Percentiles rank a stretch among this genome's conserved stretches.
Conservation (phyloP, 2,113 vertebrate genomes). For the Ifrita kowaldi region DNA sequence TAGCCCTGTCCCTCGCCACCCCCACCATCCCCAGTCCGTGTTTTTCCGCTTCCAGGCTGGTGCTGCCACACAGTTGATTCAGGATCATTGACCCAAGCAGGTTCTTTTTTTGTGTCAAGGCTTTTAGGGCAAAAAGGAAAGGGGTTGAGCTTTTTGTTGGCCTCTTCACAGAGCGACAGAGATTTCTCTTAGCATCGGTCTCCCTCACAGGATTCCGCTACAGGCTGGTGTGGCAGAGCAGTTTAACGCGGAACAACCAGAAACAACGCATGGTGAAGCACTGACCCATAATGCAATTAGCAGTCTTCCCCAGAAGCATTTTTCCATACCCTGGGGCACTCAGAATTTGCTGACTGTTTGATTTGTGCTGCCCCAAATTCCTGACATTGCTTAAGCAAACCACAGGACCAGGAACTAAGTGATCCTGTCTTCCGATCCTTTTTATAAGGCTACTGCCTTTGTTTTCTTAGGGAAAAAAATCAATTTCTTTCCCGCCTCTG, state of each 20-base stretch:
- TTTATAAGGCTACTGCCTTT: not conserved
- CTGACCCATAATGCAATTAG: not conserved
- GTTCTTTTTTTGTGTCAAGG: not conserved
- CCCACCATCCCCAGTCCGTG: not conserved
- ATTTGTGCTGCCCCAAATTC: conserved; percentile 10
- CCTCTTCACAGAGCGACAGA: not conserved
- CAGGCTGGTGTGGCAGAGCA: not conserved
- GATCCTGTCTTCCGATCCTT: not conserved
- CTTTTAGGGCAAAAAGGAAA: not conserved
- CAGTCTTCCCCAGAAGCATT: not conserved
- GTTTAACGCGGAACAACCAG: not conserved
- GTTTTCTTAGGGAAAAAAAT: not conserved
- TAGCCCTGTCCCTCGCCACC: not conserved
- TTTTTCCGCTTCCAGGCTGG: not conserved
- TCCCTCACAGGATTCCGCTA: not conserved
- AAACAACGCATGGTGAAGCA: not conserved
- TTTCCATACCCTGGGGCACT: conserved; percentile 7
- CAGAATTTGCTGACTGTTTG: conserved; percentile 31
- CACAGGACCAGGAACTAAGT: not conserved
- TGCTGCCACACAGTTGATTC: not conserved
- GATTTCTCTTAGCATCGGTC: not conserved
- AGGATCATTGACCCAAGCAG: not conserved
- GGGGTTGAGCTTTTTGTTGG: not conserved
- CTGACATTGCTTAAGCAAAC: conserved; percentile 13
- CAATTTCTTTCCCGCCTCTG: not conserved